Evolutionary conservation across 1,140 invertebrate species (phyloP), one percentile per base, ranked within the genome.

Genomic region (Pachyrhynchus sulphureomaculatus): DNA sequence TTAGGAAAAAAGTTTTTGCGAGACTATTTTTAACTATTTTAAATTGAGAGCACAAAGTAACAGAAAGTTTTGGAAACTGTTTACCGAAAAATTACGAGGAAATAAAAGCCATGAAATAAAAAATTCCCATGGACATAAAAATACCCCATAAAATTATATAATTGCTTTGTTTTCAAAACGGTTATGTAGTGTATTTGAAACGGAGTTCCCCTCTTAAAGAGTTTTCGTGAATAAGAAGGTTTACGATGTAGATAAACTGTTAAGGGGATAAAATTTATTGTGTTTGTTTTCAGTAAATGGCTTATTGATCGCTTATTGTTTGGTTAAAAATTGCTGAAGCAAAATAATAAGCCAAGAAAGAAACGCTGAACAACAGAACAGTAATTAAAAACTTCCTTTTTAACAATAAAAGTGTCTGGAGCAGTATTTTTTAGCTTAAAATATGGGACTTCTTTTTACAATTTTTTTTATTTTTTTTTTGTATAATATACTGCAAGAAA

Each of bases 261-360:
- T 64, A 58, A 57, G 54, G 45, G 60, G 60, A 56, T 44, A 41
- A 65, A 66, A 66, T 66, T 66, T 66, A 66, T 66, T 58, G 60
- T 66, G 64, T 66, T 66, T 66, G 54, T 66, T 63, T 66, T 63
- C 33, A 39, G 59, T 29, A 65, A 65, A 65, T 65, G 48, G 48
- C 53, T 65, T 65, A 65, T 65, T 62, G 64, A 65, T 65, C 63
- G 63, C 34, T 62, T 65, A 61, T 62, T 61, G 57, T 62, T 62
- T 65, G 60, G 41, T 62, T 65, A 65, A 62, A 62, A 62, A 54
- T 51, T 47, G 51, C 41, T 24, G 8, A 32, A 49, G 47, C 41
- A 44, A 15, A 44, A 44, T 44, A 44, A 44, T 44, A 44, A 44
- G 41, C 41, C n/a, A 20, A 44, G 20, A 23, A 44, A 51, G 18